Evolutionary conservation across 2,797 vertebrate species (phyloP).

Genomic region (Intellagama lesueurii): DNA sequence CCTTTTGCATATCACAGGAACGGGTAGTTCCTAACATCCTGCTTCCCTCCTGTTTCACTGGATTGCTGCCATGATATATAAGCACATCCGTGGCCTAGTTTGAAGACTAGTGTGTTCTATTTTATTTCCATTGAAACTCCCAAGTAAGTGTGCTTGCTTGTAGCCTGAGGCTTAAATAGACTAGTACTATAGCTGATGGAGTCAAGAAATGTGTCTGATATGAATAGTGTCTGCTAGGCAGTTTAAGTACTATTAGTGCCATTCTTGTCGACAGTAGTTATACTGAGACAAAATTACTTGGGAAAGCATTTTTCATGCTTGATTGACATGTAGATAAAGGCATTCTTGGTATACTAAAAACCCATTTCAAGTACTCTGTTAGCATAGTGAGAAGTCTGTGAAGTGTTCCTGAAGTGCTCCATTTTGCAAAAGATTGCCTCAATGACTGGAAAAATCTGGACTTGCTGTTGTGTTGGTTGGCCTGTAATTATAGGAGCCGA

Average conservation of each 20-base stretch:
- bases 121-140: conserved; percentile 21
- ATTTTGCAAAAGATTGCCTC: conserved; percentile 27
- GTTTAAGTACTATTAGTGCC: conserved; percentile 32
- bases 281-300: conserved; percentile 42
- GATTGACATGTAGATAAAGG: conserved; percentile 43
- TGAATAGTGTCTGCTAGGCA: conserved; percentile 17
- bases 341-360: conserved; percentile 47
- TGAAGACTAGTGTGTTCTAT: background rate
- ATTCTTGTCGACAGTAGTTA: conserved; percentile 29
- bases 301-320: conserved; percentile 42
- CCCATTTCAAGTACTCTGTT: conserved; percentile 33
- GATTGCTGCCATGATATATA: background rate
- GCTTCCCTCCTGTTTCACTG: background rate
- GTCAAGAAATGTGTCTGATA: conserved; percentile 16
- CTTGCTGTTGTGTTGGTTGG: conserved; percentile 36
- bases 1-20: background rate
- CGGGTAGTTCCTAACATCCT: background rate
- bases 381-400: conserved; percentile 34
- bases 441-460: conserved; percentile 5
- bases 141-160: background rate
- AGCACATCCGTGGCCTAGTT: background rate
- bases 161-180: background rate
- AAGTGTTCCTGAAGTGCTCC: conserved; percentile 34
- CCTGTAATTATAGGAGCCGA: background rate
- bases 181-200: conserved; percentile 6